phyloP scores from a whole-genome alignment of 2,113 vertebrate genomes.

The Marmota monax region DNA sequence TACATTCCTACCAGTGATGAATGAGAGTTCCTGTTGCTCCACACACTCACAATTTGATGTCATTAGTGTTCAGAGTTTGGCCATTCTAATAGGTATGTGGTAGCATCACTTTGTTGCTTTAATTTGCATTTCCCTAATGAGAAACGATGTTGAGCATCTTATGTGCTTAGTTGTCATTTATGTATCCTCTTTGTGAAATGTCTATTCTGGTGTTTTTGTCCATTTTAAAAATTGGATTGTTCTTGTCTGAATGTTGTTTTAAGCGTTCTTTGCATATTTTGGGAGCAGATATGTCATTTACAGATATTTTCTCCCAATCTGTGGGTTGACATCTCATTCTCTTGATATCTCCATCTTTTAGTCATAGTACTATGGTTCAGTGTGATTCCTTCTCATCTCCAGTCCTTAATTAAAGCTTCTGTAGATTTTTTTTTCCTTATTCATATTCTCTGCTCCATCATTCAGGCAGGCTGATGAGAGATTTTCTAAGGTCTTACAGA shows the following conservation, averaged over 20 bases:
- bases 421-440: background rate
- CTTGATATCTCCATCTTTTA: conserved; percentile 7
- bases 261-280: conserved; percentile 3
- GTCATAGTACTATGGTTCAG: background rate
- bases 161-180: background rate
- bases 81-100: background rate
- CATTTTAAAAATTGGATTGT: background rate
- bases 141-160: background rate
- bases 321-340: background rate
- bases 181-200: background rate
- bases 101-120: background rate
- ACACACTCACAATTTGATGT: background rate
- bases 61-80: background rate
- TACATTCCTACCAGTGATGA: background rate
- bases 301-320: background rate
- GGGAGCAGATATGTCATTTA: background rate
- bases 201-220: background rate
- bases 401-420: background rate
- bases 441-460: background rate
- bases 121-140: background rate
- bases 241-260: conserved; percentile 41
- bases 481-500: conserved; percentile 6
- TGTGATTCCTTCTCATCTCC: conserved; percentile 8
- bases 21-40: background rate
- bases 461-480: background rate